Conservation (phyloP, 2,888 invertebrate genomes). For the Thyatira batis region DNA sequence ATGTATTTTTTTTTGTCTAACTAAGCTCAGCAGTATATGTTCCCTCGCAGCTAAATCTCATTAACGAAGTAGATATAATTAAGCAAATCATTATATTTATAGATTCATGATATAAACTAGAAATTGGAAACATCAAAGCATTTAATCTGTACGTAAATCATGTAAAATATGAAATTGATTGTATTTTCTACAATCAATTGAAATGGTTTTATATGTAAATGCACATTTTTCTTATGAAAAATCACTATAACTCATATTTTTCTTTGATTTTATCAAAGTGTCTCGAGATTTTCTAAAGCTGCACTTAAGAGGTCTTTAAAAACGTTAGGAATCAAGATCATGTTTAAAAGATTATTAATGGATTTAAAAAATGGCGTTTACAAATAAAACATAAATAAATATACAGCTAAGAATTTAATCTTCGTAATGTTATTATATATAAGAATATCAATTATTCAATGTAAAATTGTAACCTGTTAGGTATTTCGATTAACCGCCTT, state of each 20-base stretch:
- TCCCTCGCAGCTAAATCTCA: not conserved
- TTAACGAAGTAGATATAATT: not conserved
- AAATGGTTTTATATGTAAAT: not conserved
- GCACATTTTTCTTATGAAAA: no score
- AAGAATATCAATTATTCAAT: slow-evolving; percentile 30
- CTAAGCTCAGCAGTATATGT: not conserved
- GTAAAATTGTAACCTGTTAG: slow-evolving; percentile 26
- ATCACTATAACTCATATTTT: no score
- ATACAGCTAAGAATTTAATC: not conserved
- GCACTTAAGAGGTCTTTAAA: no score
- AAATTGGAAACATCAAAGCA: slow-evolving; percentile 23
- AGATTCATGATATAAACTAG: not conserved
- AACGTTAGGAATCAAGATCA: no score
- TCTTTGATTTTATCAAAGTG: no score
- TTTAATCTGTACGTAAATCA: slow-evolving; percentile 22
- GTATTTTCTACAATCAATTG: not conserved
- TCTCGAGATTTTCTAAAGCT: no score
- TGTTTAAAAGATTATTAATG: no score
- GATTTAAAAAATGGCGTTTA: slow-evolving; percentile 3
- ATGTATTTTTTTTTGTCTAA: not conserved
- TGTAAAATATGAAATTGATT: slow-evolving; percentile 17
- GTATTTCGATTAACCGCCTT: slow-evolving; percentile 43
- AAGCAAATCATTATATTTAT: not conserved
- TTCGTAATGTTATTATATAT: slow-evolving; percentile 8
- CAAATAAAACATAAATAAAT: slow-evolving; percentile 6